A percentile compares a stretch with the other conserved stretches of the same genome.
Conservation (phyloP, 2,888 invertebrate species). For the Napeogenes inachia region DNA sequence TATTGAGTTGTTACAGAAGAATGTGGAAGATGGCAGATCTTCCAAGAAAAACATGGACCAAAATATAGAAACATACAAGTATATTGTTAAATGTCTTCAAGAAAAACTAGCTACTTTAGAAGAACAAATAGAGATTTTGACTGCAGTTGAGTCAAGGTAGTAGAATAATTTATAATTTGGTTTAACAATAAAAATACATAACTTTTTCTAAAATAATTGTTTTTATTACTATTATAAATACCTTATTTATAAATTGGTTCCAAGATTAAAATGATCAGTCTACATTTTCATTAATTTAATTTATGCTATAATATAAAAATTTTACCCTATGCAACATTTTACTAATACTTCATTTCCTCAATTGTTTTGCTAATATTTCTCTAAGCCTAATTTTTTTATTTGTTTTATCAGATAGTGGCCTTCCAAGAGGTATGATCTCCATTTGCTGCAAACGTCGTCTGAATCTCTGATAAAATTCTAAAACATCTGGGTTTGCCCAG, state of each 20-base stretch:
- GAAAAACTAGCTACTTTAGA: conserved; percentile 68
- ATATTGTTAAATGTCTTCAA: conserved; percentile 65
- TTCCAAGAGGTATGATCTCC: conserved; percentile 80
- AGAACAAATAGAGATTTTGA: conserved; percentile 68
- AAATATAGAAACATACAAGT: conserved; percentile 57
- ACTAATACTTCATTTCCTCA: conserved; percentile 42
- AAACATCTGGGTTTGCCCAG: conserved; percentile 90
- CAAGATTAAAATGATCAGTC: conserved; percentile 1
- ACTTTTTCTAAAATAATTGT: conserved; percentile 7
- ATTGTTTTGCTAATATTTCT: conserved; percentile 64
- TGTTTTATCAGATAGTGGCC: conserved; percentile 60
- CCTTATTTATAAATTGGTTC: no score
- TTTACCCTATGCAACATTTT: background rate
- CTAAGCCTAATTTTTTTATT: conserved; percentile 63
- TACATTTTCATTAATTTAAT: background rate
- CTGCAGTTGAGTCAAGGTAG: conserved; percentile 63
- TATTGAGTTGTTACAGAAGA: conserved; percentile 53
- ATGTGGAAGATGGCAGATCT: conserved; percentile 45
- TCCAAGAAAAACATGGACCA: conserved; percentile 53
- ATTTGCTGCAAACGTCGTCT: conserved; percentile 80
- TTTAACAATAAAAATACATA: conserved; percentile 14
- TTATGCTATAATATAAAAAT: background rate
- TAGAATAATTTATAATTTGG: no score
- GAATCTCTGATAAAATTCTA: conserved; percentile 87
- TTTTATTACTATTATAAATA: conserved; percentile 4